phyloP scores from a whole-genome alignment of 37 sponge, comb jelly and placozoan species.

The Aphrocallistes beatrix region DNA sequence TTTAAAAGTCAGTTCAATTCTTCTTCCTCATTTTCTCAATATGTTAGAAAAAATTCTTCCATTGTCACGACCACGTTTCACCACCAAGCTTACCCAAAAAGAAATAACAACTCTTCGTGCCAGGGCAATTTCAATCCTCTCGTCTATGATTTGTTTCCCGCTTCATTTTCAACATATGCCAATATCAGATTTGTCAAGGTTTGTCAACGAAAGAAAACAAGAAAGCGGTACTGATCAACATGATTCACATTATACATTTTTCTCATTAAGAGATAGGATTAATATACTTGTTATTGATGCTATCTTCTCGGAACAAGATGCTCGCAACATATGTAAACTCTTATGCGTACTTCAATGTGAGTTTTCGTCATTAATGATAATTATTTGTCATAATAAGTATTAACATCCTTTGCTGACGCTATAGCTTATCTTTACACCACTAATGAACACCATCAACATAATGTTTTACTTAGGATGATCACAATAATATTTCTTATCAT shows the following conservation, averaged over 20 bases:
- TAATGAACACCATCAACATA: no score
- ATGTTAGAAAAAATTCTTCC: conserved; percentile 64
- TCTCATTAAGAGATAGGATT: conserved; percentile 32
- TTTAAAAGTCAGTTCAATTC: conserved; percentile 43
- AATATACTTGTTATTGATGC: conserved; percentile 40
- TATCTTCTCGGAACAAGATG: conserved; percentile 38
- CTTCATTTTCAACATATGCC: conserved; percentile 64
- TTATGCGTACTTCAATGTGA: conserved; percentile 36
- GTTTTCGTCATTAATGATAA: no score
- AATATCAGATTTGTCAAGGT: conserved; percentile 39
- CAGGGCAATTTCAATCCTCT: conserved; percentile 47
- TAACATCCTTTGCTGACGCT: no score
- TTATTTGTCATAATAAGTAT: no score
- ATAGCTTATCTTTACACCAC: no score
- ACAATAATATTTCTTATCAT: no score
- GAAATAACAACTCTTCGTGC: conserved; percentile 18
- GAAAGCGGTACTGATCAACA: background rate
- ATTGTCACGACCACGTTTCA: background rate
- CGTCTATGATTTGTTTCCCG: conserved; percentile 63
- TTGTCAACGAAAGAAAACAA: background rate
- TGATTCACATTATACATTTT: conserved; percentile 1
- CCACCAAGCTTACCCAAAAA: background rate
- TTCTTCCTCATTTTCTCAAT: conserved; percentile 44
- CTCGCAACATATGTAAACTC: conserved; percentile 48
- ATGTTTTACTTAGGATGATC: no score